Percentiles rank a stretch among this genome's conserved stretches.
These are phyloP conservation scores for Pholis gunnellus DNA, from an alignment of 2,113 vertebrate species.

Conservation along the genomic window DNA sequence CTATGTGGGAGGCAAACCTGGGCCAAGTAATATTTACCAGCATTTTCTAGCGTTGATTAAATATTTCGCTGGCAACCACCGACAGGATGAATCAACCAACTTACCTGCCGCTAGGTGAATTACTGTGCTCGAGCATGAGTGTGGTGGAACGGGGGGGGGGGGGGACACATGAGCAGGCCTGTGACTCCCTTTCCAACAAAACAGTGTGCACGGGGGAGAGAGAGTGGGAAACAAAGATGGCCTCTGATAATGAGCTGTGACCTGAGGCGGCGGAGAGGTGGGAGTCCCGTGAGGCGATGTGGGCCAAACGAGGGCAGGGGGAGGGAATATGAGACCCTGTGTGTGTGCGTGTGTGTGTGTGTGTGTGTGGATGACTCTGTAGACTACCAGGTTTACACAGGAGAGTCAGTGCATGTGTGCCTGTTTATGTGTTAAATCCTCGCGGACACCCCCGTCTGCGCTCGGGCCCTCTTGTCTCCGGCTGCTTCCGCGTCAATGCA, in stretches of 20 bases:
- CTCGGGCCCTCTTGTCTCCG: conserved; percentile 21
- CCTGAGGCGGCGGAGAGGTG: conserved; percentile 49
- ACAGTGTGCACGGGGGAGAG: not conserved
- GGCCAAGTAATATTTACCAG: conserved; percentile 22
- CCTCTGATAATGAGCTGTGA: conserved; percentile 65
- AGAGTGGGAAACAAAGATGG: conserved; percentile 50
- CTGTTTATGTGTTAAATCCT: conserved; percentile 51
- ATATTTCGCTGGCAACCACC: not conserved
- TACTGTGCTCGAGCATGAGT: not conserved
- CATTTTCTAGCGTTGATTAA: not conserved
- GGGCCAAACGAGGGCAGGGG: conserved; percentile 22
- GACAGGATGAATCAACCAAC: conserved; percentile 6
- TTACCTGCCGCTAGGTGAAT: not conserved
- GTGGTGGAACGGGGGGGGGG: not conserved
- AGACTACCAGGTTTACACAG: conserved; percentile 30
- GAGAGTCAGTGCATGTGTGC: conserved; percentile 10
- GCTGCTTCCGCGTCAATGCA: conserved; percentile 51
- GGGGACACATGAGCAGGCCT: conserved; percentile 3
- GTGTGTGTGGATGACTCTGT: conserved; percentile 4
- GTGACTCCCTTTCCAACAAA: conserved; percentile 38
- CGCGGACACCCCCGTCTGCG: conserved; percentile 51
- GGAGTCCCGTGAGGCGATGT: conserved; percentile 50
- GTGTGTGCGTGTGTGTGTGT: conserved; percentile 16
- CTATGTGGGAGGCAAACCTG: conserved; percentile 52
- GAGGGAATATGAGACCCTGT: conserved; percentile 34